Conservation (phyloP, 2,113 vertebrate genomes). For the Podarcis cretensis region DNA sequence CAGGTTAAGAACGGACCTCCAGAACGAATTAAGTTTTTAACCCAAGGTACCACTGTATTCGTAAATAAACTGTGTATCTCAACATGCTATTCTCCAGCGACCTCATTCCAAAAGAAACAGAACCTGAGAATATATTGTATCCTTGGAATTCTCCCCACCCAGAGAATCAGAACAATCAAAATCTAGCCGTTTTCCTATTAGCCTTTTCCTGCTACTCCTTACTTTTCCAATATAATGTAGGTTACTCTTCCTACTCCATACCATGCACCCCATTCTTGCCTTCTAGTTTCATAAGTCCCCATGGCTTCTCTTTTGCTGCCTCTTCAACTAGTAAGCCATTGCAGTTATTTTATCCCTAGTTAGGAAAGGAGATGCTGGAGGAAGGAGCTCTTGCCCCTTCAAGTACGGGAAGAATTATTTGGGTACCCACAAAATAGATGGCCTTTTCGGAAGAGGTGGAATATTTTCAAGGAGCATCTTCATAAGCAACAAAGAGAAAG, state of each 20-base stretch:
- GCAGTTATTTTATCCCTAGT: neutral
- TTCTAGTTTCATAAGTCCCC: neutral
- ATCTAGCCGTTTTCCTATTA: neutral
- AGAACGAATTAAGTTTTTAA: no score
- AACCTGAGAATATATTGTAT: no score
- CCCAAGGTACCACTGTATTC: no score
- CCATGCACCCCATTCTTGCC: neutral
- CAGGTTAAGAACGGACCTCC: no score
- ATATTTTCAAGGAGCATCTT: neutral
- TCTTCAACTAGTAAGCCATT: neutral
- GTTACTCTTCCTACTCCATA: neutral
- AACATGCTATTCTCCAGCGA: neutral
- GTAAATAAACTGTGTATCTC: no score
- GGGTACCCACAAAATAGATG: neutral
- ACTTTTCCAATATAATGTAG: neutral
- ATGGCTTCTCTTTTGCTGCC: neutral
- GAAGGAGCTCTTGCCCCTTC: neutral
- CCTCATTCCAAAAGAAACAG: neutral
- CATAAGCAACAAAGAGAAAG: conserved; percentile 35
- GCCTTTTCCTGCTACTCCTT: neutral
- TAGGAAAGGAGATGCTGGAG: neutral
- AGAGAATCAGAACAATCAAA: no score
- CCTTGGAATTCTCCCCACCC: no score
- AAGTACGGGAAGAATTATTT: neutral
- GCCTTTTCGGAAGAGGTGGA: neutral